phyloP scores from a whole-genome alignment of 2,113 vertebrate species.

The Cottus gobio region DNA sequence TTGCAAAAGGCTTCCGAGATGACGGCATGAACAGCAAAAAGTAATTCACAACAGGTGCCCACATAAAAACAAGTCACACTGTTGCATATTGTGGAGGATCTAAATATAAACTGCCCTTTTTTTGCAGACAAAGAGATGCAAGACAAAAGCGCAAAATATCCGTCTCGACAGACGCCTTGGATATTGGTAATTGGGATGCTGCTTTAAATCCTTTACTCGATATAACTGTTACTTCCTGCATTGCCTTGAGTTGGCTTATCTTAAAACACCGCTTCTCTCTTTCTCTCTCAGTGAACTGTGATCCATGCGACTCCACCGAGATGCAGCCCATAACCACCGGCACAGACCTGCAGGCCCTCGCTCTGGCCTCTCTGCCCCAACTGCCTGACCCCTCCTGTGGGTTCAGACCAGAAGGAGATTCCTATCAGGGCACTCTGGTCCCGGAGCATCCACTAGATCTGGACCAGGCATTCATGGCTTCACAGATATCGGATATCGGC shows the following conservation, averaged over 20 bases:
- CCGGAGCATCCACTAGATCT: slow-evolving; percentile 69
- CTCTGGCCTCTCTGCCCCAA: slow-evolving; percentile 64
- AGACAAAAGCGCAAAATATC: slow-evolving; percentile 81
- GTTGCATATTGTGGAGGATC: background rate
- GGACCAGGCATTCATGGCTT: slow-evolving; percentile 70
- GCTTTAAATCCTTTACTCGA: background rate
- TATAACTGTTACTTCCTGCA: background rate
- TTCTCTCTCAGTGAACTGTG: slow-evolving; percentile 73
- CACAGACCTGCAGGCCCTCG: slow-evolving; percentile 71
- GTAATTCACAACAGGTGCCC: slow-evolving; percentile 57
- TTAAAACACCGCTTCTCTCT: background rate
- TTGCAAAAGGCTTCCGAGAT: slow-evolving; percentile 84
- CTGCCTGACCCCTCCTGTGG: slow-evolving; percentile 66
- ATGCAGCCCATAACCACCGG: slow-evolving; percentile 42
- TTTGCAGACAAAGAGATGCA: slow-evolving; percentile 83
- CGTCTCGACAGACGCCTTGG: slow-evolving; percentile 65
- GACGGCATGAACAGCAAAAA: slow-evolving; percentile 85
- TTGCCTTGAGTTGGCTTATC: background rate
- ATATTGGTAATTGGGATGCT: slow-evolving; percentile 71
- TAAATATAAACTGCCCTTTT: background rate
- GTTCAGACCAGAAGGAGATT: slow-evolving; percentile 67
- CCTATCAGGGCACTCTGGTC: slow-evolving; percentile 67
- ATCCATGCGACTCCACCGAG: slow-evolving; percentile 79
- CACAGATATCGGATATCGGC: slow-evolving; percentile 73
- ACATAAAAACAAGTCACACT: background rate